Conservation (phyloP, 2,113 vertebrate species). For the Jacana jacana region DNA sequence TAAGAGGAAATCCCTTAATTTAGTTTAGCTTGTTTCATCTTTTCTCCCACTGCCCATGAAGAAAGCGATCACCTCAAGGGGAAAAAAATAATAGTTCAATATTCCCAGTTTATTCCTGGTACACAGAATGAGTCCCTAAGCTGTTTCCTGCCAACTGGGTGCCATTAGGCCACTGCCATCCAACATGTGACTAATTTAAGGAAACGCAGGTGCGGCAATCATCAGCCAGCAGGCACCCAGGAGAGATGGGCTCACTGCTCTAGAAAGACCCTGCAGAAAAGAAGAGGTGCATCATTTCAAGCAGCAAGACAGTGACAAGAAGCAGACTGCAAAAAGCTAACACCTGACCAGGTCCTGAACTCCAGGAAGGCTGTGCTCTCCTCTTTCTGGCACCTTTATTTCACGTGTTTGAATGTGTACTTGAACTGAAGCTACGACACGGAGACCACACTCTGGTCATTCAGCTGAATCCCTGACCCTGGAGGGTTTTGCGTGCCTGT, state of each 20-base stretch:
- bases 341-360: neutral
- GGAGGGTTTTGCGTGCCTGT: neutral
- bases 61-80: neutral
- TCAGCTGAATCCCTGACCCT: neutral
- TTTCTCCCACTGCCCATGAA: constrained; percentile 24
- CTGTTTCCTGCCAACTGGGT: constrained; percentile 6
- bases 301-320: neutral
- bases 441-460: neutral
- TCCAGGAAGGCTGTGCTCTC: neutral
- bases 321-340: neutral
- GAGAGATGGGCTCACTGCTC: neutral
- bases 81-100: constrained; percentile 12
- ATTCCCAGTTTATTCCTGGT: constrained; percentile 31
- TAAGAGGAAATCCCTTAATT: constrained; percentile 59
- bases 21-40: constrained; percentile 35
- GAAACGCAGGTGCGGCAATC: neutral
- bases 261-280: neutral
- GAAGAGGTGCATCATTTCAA: neutral
- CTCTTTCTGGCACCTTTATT: neutral
- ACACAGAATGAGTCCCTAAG: neutral
- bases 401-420: neutral
- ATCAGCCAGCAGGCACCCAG: neutral
- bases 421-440: neutral
- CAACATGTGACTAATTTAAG: neutral
- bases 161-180: neutral